Conservation (phyloP, 2,888 invertebrate genomes). For the Athalia rosae region DNA sequence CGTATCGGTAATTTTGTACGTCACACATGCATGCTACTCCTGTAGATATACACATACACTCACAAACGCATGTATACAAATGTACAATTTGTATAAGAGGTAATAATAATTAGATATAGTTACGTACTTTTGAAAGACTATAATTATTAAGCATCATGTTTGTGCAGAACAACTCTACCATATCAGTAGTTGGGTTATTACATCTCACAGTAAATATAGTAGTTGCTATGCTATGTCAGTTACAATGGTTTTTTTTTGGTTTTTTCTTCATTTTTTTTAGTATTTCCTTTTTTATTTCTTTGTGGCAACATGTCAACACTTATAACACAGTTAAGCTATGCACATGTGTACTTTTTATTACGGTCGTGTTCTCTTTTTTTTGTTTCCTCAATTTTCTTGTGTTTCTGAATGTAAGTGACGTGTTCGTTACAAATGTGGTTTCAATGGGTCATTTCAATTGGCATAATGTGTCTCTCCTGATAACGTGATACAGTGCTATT, state of each 20-base stretch:
- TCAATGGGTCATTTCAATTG: no score
- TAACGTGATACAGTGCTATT: slow-evolving; percentile 32
- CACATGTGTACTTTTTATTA: slow-evolving; percentile 35
- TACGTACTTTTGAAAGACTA: slow-evolving; percentile 58
- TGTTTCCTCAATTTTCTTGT: slow-evolving; percentile 29
- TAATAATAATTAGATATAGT: slow-evolving; percentile 39
- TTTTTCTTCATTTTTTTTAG: slow-evolving; percentile 46
- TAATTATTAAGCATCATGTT: slow-evolving; percentile 69
- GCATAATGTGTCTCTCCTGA: not conserved
- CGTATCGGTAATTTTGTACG: not conserved
- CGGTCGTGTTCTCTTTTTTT: slow-evolving; percentile 42
- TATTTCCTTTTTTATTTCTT: slow-evolving; percentile 48
- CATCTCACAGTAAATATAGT: slow-evolving; percentile 69
- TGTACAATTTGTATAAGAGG: slow-evolving; percentile 4
- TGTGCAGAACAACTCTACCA: slow-evolving; percentile 67
- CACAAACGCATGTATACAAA: not conserved
- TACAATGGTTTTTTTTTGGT: slow-evolving; percentile 52
- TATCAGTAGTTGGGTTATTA: slow-evolving; percentile 66
- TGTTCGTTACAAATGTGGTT: slow-evolving; percentile 8
- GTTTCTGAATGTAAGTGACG: slow-evolving; percentile 46
- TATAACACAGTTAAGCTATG: slow-evolving; percentile 66
- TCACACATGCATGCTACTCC: not conserved
- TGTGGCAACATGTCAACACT: slow-evolving; percentile 56
- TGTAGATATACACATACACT: not conserved
- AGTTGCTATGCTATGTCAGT: slow-evolving; percentile 63